Base-by-base conservation (phyloP, 2,888 invertebrate species). In the Eurytoma adleriae region DNA sequence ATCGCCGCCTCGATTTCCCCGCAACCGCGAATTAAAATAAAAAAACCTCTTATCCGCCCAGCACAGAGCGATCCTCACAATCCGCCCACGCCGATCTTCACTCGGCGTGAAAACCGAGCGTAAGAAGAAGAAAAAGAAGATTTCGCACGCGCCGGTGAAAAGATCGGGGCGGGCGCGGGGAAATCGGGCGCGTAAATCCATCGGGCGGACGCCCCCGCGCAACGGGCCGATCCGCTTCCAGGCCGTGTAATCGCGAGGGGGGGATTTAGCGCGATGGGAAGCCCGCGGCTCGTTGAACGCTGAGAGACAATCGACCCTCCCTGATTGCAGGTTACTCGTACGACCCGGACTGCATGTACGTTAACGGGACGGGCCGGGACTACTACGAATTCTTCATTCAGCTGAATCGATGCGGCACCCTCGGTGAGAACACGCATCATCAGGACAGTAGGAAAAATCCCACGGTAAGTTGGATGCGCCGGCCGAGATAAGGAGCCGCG, bases 311-410 rank as follows among this genome's bases (percentile, higher is more conserved):
- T 86, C 77, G 81, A 62, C 56, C 13, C 27, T 86, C 86, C 10
- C 86, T 88, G 86, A 89, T 90, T 89, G 79, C 91, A 96, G 97
- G 98, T 74, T 98, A 97, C 90, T 96, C 97, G 0, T 97, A 97
- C 89, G 97, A 98, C 89, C 96, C 96, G 0, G 97, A 97, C 90
- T 98, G 98, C 89, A 97, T 98, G 94, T 98, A 98, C 91, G 96
- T 98, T 83, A 98, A 98, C 91, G 98, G 97, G 0, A 96, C 97
- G 0, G 97, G 97, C 0, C 92, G 96, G 12, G 96, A 96, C 88
- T 96, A 96, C 90, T 97, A 98, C 91, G 97, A 98, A 92, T 98
- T 98, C 91, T 96, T 95, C 91, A 98, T 98, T 86, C 97, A 97
- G 90, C 91, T 98, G 79, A 98, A 98, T 92, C 93, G 97, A 83